Conservation (phyloP, 2,113 vertebrate species). For the Merops nubicus region DNA sequence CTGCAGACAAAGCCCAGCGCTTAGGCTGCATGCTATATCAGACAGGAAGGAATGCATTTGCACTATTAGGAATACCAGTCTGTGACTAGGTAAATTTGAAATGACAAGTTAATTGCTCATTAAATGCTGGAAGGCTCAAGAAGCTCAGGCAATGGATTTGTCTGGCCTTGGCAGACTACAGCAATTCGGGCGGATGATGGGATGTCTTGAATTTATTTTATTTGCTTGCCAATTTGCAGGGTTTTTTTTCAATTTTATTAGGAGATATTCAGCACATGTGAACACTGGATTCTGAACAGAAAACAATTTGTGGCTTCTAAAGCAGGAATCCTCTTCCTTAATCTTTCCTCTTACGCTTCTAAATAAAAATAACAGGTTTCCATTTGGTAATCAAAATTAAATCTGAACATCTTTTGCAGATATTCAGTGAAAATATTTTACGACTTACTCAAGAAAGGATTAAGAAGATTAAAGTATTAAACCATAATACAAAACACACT, state of each 20-base stretch:
- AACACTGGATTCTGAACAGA: not conserved
- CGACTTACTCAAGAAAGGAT: not conserved
- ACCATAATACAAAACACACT: constrained; percentile 42
- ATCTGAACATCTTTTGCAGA: not conserved
- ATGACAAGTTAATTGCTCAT: not conserved
- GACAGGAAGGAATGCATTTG: not conserved
- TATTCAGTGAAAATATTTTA: not conserved
- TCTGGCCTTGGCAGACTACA: too few species aligned
- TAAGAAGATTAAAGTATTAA: constrained; percentile 35
- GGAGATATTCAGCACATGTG: not conserved
- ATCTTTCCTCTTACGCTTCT: not conserved
- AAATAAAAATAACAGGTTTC: constrained; percentile 2
- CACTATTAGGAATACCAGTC: not conserved
- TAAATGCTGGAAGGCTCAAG: not conserved
- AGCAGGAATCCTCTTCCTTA: not conserved
- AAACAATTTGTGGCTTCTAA: not conserved
- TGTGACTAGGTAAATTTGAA: not conserved
- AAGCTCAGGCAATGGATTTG: not conserved
- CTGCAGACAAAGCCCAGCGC: not conserved
- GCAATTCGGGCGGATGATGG: not conserved
- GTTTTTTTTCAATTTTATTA: not conserved
- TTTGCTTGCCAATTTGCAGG: not conserved
- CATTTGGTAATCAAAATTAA: not conserved
- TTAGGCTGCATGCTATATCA: not conserved
- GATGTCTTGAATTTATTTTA: not conserved